These are phyloP conservation scores for Muscidifurax raptorellus DNA, from an alignment of 1,140 invertebrate genomes.

Conservation along the genomic window DNA sequence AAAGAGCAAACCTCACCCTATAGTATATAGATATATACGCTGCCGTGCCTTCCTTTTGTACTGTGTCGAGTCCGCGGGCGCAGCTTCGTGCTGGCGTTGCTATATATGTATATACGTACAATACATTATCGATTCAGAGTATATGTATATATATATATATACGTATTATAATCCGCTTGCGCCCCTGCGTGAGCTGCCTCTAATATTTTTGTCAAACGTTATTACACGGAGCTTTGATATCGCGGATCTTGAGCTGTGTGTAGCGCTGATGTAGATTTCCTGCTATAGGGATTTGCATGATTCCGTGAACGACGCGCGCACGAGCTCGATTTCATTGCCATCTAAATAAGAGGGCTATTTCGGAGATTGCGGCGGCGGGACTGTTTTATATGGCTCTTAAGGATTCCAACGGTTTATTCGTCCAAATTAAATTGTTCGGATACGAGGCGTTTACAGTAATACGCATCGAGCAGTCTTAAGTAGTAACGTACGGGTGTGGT, in stretches of 20 bases:
- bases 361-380: background rate
- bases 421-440: background rate
- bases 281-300: background rate
- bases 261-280: background rate
- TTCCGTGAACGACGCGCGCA: background rate
- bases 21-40: background rate
- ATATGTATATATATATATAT: too few species aligned
- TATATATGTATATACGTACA: too few species aligned
- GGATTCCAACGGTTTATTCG: background rate
- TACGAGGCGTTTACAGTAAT: background rate
- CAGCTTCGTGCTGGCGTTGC: background rate
- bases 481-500: too few species aligned
- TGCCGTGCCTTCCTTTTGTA: background rate
- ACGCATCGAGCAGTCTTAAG: background rate
- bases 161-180: conserved; percentile 37
- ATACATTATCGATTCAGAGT: conserved; percentile 44
- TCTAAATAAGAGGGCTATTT: too few species aligned
- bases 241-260: background rate
- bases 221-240: background rate
- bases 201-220: conserved; percentile 37
- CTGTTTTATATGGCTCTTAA: background rate
- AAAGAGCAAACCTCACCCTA: background rate
- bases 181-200: background rate
- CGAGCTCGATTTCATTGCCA: too few species aligned
- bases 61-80: background rate